Evolutionary conservation across 2,113 vertebrate species (phyloP), one percentile per base, ranked within the genome.

Genomic region (Microcebus lehilahytsara): DNA sequence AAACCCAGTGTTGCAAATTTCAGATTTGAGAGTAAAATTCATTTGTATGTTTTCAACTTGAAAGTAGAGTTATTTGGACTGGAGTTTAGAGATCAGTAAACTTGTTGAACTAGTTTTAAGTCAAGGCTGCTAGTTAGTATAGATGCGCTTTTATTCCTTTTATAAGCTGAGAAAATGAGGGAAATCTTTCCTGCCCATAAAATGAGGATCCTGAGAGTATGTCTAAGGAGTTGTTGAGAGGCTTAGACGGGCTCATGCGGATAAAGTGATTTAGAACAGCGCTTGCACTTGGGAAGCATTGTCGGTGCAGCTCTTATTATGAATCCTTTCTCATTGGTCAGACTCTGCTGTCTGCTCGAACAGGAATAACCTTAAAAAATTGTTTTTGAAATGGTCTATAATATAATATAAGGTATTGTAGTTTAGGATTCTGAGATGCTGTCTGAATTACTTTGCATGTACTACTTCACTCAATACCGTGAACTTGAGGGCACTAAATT

Each of bases 31-130:
- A 62, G 27, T 79, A n/a, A 92, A 93, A 90, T 56, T 87, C 25
- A 40, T 71, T 74, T 93, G 79, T 75, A 34, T 49, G 19, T 75
- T 93, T 95, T 91, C 80, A 49, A 85, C 49, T 85, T 71, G 75
- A 86, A 64, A 95, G 84, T 40, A 56, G 58, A 74, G 58, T 87
- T 66, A 16, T 46, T 67, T 78, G 72, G 67, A 49, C 3, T 27
- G 81, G n/a, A 19, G 34, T 64, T 81, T 80, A 49, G 37, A 88
- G 60, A 91, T 13, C 17, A 14, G 83, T 37, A 93, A 93, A 66
- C 56, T 25, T 53, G 60, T 58, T 86, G 81, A 92, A 62, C 40
- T 67, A 25, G 16, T 69, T 75, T 79, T n/a, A 80, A 72, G 49
- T 71, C 0, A 19, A 78, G 42, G 75, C 51, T 25, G 20, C 16